A percentile compares a stretch with the other conserved stretches of the same genome.
Evolutionary conservation across 2,888 invertebrate genomes (phyloP).

Genomic region (Brachyptera risi): DNA sequence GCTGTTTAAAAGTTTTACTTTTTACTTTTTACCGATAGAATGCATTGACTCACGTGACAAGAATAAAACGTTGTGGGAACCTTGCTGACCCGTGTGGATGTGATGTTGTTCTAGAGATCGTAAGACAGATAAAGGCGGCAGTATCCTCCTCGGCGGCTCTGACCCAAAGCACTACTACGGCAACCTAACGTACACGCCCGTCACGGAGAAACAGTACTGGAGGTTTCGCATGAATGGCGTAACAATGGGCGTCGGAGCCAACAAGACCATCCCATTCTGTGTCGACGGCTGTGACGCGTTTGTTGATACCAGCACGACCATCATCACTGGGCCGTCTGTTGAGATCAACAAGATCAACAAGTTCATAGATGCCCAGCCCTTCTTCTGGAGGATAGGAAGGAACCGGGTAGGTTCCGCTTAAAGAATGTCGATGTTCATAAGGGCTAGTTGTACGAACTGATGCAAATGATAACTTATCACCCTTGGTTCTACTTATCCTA

Average conservation of each 20-base stretch:
- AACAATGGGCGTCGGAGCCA: background rate
- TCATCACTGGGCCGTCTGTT: slow-evolving; percentile 44
- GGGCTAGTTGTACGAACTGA: background rate
- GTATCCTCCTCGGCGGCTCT: slow-evolving; percentile 57
- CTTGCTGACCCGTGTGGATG: too few relatives aligned
- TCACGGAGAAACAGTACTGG: slow-evolving; percentile 61
- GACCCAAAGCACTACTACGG: slow-evolving; percentile 60
- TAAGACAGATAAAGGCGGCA: slow-evolving; percentile 52
- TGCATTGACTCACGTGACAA: too few relatives aligned
- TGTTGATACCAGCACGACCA: slow-evolving; percentile 46
- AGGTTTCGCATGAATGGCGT: slow-evolving; percentile 60
- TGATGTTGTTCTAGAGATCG: slow-evolving; percentile 50
- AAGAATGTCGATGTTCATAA: background rate
- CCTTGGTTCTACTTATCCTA: too few relatives aligned
- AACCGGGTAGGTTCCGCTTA: slow-evolving; percentile 38
- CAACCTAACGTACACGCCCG: slow-evolving; percentile 57
- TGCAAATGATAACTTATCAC: background rate
- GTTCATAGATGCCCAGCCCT: slow-evolving; percentile 42
- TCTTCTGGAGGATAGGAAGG: slow-evolving; percentile 34
- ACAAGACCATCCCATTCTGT: slow-evolving; percentile 38
- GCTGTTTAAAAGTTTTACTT: too few relatives aligned
- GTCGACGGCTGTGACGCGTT: slow-evolving; percentile 43
- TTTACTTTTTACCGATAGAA: too few relatives aligned
- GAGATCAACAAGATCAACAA: slow-evolving; percentile 44
- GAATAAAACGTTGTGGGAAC: too few relatives aligned